Evolutionary conservation across 1,140 invertebrate genomes (phyloP).

Genomic region (Dendroctonus ponderosae): DNA sequence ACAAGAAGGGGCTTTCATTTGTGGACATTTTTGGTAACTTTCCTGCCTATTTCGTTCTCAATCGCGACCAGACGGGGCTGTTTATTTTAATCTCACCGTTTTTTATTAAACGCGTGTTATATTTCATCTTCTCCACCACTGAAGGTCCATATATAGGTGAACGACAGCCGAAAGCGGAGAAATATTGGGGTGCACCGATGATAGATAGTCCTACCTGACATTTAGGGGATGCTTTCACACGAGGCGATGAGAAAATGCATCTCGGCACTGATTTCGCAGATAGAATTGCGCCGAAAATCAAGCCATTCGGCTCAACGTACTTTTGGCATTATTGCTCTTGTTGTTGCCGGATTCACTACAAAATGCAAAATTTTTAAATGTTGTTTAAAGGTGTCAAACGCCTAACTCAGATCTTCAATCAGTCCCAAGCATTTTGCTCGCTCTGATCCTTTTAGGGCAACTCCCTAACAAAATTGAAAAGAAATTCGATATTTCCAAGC

Average conservation of each 20-base stretch:
- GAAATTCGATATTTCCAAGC: no score
- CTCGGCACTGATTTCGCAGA: slow-evolving; percentile 34
- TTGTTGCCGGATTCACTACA: slow-evolving; percentile 8
- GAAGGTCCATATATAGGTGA: slow-evolving; percentile 9
- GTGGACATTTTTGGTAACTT: no score
- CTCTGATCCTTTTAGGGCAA: no score
- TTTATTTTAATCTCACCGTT: no score
- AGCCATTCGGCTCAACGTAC: slow-evolving; percentile 16
- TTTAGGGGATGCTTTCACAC: slow-evolving; percentile 35
- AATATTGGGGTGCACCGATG: slow-evolving; percentile 36
- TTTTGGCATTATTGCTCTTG: slow-evolving; percentile 18
- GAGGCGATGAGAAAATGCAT: slow-evolving; percentile 37
- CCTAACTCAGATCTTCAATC: no score
- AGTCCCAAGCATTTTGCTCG: no score
- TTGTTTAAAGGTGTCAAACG: not conserved
- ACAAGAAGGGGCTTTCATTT: no score
- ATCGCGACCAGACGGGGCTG: no score
- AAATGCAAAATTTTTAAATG: no score
- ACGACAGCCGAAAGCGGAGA: slow-evolving; percentile 14
- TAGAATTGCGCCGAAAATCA: slow-evolving; percentile 24
- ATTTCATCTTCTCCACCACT: not conserved
- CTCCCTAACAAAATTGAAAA: no score
- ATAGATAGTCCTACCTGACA: slow-evolving; percentile 39
- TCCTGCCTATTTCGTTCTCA: no score
- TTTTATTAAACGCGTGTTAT: no score